Evolutionary conservation across 2,797 vertebrate genomes (phyloP), one percentile per base, ranked within the genome.

Genomic region (Cirrhinus mrigala): DNA sequence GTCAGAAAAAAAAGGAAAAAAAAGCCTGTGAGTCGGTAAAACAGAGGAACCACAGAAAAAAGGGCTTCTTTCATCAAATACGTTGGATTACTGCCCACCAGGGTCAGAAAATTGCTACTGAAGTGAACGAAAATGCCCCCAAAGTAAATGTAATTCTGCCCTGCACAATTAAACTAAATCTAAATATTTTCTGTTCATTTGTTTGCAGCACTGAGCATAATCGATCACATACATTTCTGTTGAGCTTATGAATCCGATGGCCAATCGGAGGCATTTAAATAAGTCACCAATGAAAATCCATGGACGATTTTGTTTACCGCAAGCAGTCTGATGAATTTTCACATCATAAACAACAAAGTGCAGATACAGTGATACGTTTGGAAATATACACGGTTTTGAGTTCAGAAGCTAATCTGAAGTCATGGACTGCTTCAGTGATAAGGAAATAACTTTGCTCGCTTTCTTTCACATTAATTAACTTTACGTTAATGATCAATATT

Each of bases 1-100:
- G 90, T 58, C 86, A 44, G 89, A 92, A 56, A 92, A 83, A 33
- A 18, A 33, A 33, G 10, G 46, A 7, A 20, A 24, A 14, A 11
- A 24, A 15, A 79, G 86, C 29, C 27, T 84, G 88, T 2, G 64
- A 81, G 71, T 73, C 81, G 3, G 62, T 56, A 27, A 46, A 64
- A 50, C 11, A 60, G 29, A 46, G 18, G 68, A 60, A 50, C 24
- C 18, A 16, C 69, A 50, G 37, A 73, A 52, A 52, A 79, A 29
- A 29, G 37, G 54, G 18, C 44, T 50, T 62, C 56, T 60, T 64
- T 50, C 20, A 83, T 64, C 44, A 50, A 37, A 75, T 50, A n/a
- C 5, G 14, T 22, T 62, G 58, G 58, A 64, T 64, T 18, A 29
- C 18, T 8, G 29, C 16, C n/a, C n/a, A 12, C 8, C 14, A 46